Conservation (phyloP, 1,140 invertebrate genomes). For the Metopolophium dirhodum region DNA sequence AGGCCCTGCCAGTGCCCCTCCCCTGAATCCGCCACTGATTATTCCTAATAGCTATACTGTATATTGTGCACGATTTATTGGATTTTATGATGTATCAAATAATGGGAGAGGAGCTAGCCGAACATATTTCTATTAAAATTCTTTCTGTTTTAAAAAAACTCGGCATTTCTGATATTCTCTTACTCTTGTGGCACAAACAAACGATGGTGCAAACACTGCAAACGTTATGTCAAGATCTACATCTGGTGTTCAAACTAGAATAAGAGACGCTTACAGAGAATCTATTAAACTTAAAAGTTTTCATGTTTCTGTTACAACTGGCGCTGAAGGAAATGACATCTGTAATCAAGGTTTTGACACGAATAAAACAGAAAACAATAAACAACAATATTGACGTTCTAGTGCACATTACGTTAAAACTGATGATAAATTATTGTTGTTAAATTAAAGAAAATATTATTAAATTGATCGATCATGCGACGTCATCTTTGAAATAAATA, state of each 20-base stretch:
- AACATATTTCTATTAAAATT: conserved; percentile 20
- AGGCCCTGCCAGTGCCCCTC: too few relatives aligned
- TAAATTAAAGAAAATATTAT: too few relatives aligned
- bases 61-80: conserved; percentile 5
- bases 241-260: conserved; percentile 16
- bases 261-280: background rate
- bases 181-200: background rate
- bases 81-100: conserved; percentile 1
- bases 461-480: too few relatives aligned
- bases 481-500: too few relatives aligned
- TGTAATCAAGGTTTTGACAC: too few relatives aligned
- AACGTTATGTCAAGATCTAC: background rate
- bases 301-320: too few relatives aligned
- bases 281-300: too few relatives aligned
- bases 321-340: too few relatives aligned
- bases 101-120: background rate
- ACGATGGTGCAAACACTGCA: conserved; percentile 11
- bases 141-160: background rate
- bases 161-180: background rate
- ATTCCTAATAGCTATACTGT: background rate
- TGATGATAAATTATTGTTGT: too few relatives aligned
- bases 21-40: background rate
- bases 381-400: too few relatives aligned
- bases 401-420: too few relatives aligned
- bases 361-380: too few relatives aligned